Base-by-base conservation (phyloP, 2,888 invertebrate species). In the Fabriciana adippe region DNA sequence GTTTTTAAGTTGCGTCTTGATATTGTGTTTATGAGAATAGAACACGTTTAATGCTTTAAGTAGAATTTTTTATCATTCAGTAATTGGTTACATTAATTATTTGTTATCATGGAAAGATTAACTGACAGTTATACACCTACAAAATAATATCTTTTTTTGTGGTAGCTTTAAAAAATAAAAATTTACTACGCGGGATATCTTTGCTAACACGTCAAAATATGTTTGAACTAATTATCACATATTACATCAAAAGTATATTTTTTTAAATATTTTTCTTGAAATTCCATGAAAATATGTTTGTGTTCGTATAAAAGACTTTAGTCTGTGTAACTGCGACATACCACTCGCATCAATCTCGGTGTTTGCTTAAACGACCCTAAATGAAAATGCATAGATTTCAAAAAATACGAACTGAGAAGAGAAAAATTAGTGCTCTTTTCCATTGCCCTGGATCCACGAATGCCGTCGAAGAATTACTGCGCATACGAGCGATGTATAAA, bases 401-500 rank as follows among this genome's bases (percentile, higher is more conserved):
- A 78, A 80, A 87, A 87, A 83, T 76, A 79, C 80, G 78, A 81
- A 83, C 79, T 85, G 83, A 79, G 73, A 69, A 76, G 74, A 71
- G 77, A 78, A 81, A 83, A 83, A 82, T 78, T 81, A 81, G 81
- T 80, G 75, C 77, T 74, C 59, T 82, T 86, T 88, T 88, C 82
- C 86, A 84, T 79, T 82, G 86, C 79, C 64, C 63, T 67, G 68
- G 72, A 70, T 67, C 66, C 66, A 67, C 71, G 74, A 78, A 74
- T 79, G 80, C 77, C 75, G 76, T 73, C 72, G 64, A 74, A 81
- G 78, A 78, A 74, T 77, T 75, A 71, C 72, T 73, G 72, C 77
- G 77, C 68, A 75, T 80, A 81, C 82, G 74, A 77, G 84, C 86
- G 81, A 90, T 89, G 89, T 91, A 90, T 90, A 89, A 89, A 87